Base-by-base conservation (phyloP, 1,140 invertebrate genomes). In the Drosophila burlai region DNA sequence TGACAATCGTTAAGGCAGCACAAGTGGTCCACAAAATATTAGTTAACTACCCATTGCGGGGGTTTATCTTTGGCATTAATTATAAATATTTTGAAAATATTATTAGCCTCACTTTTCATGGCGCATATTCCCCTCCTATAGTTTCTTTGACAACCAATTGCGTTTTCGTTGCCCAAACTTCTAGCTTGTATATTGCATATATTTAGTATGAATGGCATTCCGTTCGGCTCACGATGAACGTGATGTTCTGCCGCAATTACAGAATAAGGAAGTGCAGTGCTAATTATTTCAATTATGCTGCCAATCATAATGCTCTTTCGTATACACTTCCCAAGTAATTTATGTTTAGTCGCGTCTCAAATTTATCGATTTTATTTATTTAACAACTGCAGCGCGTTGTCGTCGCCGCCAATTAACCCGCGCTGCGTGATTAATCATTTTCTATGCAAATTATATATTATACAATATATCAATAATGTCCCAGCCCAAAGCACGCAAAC, bases 371-470 rank as follows among this genome's bases (percentile, higher is more conserved):
- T 60, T 34, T 26, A 76, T 42, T 64, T 42, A 29, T 46, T 59
- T 38, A 77, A 59, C 59, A 71, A 77, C 76, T 77, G 74, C 76
- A 78, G 31, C 74, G 55, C 36, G 4, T 21, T 46, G 59, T 59
- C 54, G 74, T 63, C 38, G 57, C 4, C 26, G 29, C 40, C 74
- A 71, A 46, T 71, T 79, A 79, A 54, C 24, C 50, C 24, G 15
- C 52, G 75, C 31, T 47, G 66, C 34, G 76, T 64, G 75, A 79
- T 79, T 79, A 78, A 79, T 79, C 65, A 79, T 79, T 59, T 78
- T 64, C 60, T 78, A 79, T 79, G 76, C 75, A 78, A 79, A 79
- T 78, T 78, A 78, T 78, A 76, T 45, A 21, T 18, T n/a, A 29
- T 49, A 38, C 29, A 29, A 38, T 15, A 38, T 38, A 8, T 46